A percentile compares a stretch with the other conserved stretches of the same genome.
These are phyloP conservation scores for Lepus timidus DNA, from an alignment of 2,113 vertebrate genomes.

Conservation along the genomic window DNA sequence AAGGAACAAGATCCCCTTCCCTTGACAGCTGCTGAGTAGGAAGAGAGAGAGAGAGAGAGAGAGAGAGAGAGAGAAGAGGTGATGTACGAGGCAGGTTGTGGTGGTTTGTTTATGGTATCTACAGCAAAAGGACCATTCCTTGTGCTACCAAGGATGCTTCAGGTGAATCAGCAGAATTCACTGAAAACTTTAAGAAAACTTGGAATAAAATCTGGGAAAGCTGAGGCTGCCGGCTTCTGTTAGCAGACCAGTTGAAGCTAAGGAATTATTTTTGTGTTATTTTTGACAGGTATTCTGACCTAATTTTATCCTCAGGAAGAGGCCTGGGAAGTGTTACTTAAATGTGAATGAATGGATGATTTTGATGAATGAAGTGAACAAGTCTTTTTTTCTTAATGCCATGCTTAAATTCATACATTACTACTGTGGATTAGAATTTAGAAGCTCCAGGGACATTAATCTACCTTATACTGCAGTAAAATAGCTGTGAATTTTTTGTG, in stretches of 20 bases:
- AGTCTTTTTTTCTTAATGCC: constrained; percentile 65
- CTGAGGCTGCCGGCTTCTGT: not conserved
- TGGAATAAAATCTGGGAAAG: constrained; percentile 13
- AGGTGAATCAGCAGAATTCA: not conserved
- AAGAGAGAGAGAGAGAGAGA: not conserved
- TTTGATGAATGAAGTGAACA: constrained; percentile 72
- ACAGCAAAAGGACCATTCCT: not conserved
- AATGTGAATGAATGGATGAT: constrained; percentile 61
- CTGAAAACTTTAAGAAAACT: constrained; percentile 25
- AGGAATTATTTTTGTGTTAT: constrained; percentile 47
- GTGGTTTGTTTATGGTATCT: not conserved
- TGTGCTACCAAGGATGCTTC: not conserved
- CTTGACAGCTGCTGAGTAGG: not conserved
- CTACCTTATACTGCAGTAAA: constrained; percentile 58
- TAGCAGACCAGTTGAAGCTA: not conserved
- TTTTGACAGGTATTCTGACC: constrained; percentile 48
- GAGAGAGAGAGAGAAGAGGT: not conserved
- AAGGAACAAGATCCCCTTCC: not conserved
- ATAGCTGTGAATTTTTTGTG: constrained; percentile 67
- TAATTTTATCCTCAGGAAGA: constrained; percentile 41
- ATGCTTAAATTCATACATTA: constrained; percentile 62
- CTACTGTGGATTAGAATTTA: constrained; percentile 54
- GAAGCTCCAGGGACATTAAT: constrained; percentile 49
- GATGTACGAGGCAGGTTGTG: not conserved
- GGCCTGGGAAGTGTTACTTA: constrained; percentile 46